Evolutionary conservation across 1,140 invertebrate species (phyloP), one percentile per base, ranked within the genome.

Genomic region (Himalopsyche phryganea): DNA sequence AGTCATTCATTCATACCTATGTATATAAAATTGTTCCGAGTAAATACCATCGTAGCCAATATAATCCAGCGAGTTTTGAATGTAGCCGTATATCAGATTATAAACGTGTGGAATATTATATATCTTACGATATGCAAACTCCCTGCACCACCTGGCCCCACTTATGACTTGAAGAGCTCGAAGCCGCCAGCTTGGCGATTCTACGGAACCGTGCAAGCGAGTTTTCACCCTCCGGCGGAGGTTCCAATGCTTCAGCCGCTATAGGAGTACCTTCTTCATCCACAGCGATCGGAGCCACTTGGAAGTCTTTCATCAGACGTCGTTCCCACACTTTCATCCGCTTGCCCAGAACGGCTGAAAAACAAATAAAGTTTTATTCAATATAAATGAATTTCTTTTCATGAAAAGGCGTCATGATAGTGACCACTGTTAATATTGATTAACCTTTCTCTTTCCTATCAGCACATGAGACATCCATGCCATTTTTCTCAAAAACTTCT

Each of bases 251-350:
- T 32, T 66, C 65, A 47, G 49, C 60, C 17, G 58, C 61, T 35
- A 67, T 67, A 5, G 73, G 63, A 19, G 68, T 71, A 7, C 80
- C 77, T 18, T 82, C 80, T 55, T 83, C 82, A 1, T 83, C 76
- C 1, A 76, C 67, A 32, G 81, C 75, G 6, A 89, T 80, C 0
- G 88, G 85, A 0, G 86, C 81, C 19, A 93, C 87, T 66, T 91
- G 89, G 76, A 93, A 93, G 68, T 91, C 89, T 70, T 90, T 90
- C 85, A 93, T 90, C 23, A 93, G 73, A 0, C 87, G 79, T 20
- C 91, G 78, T 67, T 93, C 90, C 88, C 90, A 91, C 0, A 90
- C 75, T 67, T 87, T 87, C 76, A 88, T 88, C 53, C 85, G 86
- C 66, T 86, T 87, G 0, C 85, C 88, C 11, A 87, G 71, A 9